These are phyloP conservation scores for Dreissena polymorpha DNA, from an alignment of 1,140 invertebrate species.

Conservation along the genomic window DNA sequence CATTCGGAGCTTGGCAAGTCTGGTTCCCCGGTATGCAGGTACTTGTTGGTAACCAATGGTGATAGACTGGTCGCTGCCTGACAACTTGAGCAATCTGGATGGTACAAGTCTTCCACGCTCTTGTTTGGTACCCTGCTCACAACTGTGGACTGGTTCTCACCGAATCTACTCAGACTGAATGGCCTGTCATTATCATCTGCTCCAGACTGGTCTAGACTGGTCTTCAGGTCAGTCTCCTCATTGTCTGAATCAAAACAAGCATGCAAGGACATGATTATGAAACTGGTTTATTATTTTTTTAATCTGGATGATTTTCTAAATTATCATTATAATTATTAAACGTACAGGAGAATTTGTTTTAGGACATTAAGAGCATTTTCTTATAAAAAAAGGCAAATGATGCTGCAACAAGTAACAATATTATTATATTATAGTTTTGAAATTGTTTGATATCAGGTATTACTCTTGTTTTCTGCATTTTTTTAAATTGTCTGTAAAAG, in stretches of 20 bases:
- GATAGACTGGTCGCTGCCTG: conserved; percentile 6
- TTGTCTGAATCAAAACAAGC: conserved; percentile 11
- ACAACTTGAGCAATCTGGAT: conserved; percentile 41
- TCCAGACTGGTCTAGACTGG: conserved; percentile 26
- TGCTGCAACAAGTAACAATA: too few species aligned
- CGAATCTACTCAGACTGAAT: conserved; percentile 35
- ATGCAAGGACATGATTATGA: too few species aligned
- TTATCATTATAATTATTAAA: too few species aligned
- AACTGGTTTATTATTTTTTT: too few species aligned
- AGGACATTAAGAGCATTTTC: too few species aligned
- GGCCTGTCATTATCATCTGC: conserved; percentile 5
- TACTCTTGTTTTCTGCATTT: too few species aligned
- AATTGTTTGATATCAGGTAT: too few species aligned
- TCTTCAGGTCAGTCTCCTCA: conserved; percentile 29
- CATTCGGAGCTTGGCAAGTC: conserved; percentile 13
- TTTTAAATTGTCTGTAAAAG: too few species aligned
- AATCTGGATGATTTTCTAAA: too few species aligned
- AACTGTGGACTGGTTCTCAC: conserved; percentile 51
- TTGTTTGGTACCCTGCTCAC: conserved; percentile 55
- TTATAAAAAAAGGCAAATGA: too few species aligned
- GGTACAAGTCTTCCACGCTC: conserved; percentile 56
- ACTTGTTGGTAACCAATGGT: conserved; percentile 20
- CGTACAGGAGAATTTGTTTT: too few species aligned
- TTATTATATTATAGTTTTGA: too few species aligned
- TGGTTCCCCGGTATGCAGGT: conserved; percentile 22